These are phyloP conservation scores for Bubo bubo DNA, from an alignment of 2,113 vertebrate species.

Conservation along the genomic window DNA sequence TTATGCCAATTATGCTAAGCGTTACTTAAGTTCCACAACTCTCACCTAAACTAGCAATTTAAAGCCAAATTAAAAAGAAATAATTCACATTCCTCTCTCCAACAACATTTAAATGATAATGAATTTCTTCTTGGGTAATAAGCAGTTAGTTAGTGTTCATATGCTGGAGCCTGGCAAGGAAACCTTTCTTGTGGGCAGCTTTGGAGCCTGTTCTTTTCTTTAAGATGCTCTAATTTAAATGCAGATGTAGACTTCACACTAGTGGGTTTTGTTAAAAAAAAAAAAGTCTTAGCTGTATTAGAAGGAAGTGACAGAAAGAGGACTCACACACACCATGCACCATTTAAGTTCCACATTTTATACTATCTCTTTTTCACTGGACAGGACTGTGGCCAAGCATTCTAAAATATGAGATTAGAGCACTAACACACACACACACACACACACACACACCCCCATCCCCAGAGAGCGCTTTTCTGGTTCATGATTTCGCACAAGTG, in stretches of 20 bases:
- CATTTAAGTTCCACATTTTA: not conserved
- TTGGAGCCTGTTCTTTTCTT: conserved; percentile 67
- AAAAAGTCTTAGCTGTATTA: not conserved
- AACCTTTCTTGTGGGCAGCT: conserved; percentile 56
- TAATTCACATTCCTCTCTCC: conserved; percentile 25
- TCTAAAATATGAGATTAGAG: not conserved
- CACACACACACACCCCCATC: not conserved
- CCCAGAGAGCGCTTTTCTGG: not conserved
- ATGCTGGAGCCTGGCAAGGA: conserved; percentile 58
- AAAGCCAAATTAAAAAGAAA: conserved; percentile 41
- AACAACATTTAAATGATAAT: conserved; percentile 47
- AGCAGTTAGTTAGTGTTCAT: conserved; percentile 50
- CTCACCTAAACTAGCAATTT: conserved; percentile 21
- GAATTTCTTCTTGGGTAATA: conserved; percentile 45
- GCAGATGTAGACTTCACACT: conserved; percentile 70
- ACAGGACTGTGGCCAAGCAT: not conserved
- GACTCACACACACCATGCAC: not conserved
- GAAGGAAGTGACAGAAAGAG: conserved; percentile 45
- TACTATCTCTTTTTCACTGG: not conserved
- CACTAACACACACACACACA: not conserved
- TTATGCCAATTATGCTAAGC: not conserved
- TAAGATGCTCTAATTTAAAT: conserved; percentile 77
- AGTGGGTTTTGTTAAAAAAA: conserved; percentile 33
- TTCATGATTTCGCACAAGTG: not conserved
- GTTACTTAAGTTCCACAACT: not conserved